phyloP scores from a whole-genome alignment of 35 echinoderm and acorn worm species.

The Ophiothrix spiculata region DNA sequence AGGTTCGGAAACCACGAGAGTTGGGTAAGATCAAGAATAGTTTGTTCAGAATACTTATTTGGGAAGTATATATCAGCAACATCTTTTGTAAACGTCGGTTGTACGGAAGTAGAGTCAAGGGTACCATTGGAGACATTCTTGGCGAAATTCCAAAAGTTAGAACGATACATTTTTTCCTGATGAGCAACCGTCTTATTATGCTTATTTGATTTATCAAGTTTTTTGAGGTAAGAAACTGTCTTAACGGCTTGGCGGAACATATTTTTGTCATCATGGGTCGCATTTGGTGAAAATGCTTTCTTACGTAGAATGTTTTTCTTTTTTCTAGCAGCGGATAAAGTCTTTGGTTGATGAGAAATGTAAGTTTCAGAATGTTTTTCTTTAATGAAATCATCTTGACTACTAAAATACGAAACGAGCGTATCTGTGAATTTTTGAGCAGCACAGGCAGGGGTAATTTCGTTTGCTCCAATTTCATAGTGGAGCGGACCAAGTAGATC shows the following conservation, averaged over 20 bases:
- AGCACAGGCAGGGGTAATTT: slow-evolving; percentile 3
- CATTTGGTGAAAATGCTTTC: background rate
- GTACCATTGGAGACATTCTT: no score
- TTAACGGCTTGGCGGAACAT: background rate
- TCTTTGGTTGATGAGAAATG: background rate
- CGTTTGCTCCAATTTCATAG: background rate
- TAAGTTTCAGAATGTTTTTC: slow-evolving; percentile 3
- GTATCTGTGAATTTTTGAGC: background rate
- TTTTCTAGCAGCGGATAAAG: background rate
- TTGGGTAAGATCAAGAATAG: no score
- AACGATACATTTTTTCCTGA: background rate
- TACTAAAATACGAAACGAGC: background rate
- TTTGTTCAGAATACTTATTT: no score
- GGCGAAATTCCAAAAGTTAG: background rate
- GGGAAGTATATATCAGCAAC: no score
- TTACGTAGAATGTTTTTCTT: slow-evolving; percentile 2
- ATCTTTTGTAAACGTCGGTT: no score
- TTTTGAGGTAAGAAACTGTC: background rate
- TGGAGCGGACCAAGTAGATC: background rate
- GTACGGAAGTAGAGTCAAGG: no score
- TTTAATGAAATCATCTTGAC: background rate
- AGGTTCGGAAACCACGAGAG: no score
- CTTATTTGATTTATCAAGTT: no score
- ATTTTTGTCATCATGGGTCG: background rate
- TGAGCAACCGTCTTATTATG: background rate